These are phyloP conservation scores for Mellivora capensis DNA, from an alignment of 2,113 vertebrate species.

Conservation along the genomic window DNA sequence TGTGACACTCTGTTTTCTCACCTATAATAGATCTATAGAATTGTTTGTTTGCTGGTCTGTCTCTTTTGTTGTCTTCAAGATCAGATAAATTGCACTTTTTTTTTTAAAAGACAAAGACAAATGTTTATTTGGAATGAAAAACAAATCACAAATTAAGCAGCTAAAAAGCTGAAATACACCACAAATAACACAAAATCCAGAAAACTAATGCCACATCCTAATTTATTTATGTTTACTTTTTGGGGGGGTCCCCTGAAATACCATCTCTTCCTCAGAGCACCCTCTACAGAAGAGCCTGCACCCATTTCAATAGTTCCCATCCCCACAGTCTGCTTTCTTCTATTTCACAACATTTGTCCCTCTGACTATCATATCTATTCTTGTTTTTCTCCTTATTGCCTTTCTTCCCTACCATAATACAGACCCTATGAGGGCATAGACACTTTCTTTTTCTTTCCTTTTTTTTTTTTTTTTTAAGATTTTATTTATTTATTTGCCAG, in stretches of 20 bases:
- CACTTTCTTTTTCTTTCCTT: not conserved
- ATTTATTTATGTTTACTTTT: not conserved
- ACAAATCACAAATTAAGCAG: not conserved
- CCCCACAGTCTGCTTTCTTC: not conserved
- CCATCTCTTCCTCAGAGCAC: not conserved
- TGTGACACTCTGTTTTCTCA: not conserved
- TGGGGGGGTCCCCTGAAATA: not conserved
- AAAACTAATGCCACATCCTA: not conserved
- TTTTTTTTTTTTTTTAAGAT: too few species aligned
- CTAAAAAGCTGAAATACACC: not conserved
- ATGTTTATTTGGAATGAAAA: not conserved
- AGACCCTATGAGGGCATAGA: not conserved
- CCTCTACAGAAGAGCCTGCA: fast-evolving
- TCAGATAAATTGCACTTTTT: not conserved
- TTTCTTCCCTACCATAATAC: not conserved
- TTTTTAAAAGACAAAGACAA: not conserved
- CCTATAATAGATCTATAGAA: not conserved
- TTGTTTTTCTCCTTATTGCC: not conserved
- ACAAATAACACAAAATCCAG: not conserved
- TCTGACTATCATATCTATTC: not conserved
- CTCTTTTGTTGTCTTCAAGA: not conserved
- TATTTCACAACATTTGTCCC: not conserved
- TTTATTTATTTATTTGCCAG: too few species aligned
- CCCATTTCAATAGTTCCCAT: not conserved
- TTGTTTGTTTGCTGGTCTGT: not conserved